These are phyloP conservation scores for Parnassius smintheus DNA, from an alignment of 2,888 invertebrate genomes.

Conservation along the genomic window DNA sequence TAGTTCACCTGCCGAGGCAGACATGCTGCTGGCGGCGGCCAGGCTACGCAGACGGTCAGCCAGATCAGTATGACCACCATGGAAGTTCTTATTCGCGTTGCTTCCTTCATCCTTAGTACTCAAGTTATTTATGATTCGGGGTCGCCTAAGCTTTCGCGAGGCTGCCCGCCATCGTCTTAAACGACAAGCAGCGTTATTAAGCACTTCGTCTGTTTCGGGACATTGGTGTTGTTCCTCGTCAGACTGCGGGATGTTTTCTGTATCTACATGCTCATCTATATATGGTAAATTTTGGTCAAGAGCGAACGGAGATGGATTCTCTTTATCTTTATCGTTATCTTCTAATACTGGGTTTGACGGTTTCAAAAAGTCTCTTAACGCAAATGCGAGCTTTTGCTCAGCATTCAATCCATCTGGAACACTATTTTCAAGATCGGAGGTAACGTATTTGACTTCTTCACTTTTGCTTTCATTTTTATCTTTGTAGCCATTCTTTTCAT, in stretches of 20 bases:
- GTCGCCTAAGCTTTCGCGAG: constrained; percentile 73
- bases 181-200: constrained; percentile 72
- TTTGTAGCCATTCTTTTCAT: constrained; percentile 56
- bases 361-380: constrained; percentile 64
- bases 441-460: constrained; percentile 46
- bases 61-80: constrained; percentile 67
- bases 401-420: constrained; percentile 54
- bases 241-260: constrained; percentile 51
- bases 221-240: constrained; percentile 56
- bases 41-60: constrained; percentile 68
- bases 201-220: constrained; percentile 63
- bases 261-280: constrained; percentile 62
- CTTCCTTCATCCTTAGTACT: constrained; percentile 54
- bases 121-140: constrained; percentile 73
- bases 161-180: constrained; percentile 76
- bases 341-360: constrained; percentile 36
- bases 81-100: constrained; percentile 42
- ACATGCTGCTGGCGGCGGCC: constrained; percentile 74
- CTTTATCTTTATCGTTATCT: constrained; percentile 26
- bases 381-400: constrained; percentile 64
- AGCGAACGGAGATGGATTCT: constrained; percentile 50
- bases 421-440: constrained; percentile 43
- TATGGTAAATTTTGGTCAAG: constrained; percentile 56
- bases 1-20: constrained; percentile 68
- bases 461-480: constrained; percentile 52